Percentiles rank a stretch among this genome's conserved stretches.
These are phyloP conservation scores for Martes martes DNA, from an alignment of 2,113 vertebrate genomes.

Conservation along the genomic window DNA sequence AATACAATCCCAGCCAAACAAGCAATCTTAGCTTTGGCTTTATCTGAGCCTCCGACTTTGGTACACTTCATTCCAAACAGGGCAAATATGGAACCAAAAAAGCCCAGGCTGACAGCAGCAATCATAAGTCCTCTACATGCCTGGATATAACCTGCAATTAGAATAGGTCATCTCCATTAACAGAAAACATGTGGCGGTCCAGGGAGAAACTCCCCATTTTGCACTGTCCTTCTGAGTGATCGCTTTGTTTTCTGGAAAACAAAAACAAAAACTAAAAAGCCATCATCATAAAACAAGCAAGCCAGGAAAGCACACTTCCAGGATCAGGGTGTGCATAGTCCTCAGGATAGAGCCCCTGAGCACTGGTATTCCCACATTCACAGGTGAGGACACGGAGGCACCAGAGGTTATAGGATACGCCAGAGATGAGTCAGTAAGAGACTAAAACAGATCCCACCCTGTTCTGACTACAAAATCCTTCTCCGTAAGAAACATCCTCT, in stretches of 20 bases:
- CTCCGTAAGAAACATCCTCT: neutral
- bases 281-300: neutral
- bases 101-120: conserved; percentile 91
- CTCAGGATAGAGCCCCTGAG: neutral
- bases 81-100: conserved; percentile 91
- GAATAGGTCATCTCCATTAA: conserved; percentile 53
- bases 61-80: conserved; percentile 98
- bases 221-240: neutral
- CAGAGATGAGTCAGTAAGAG: neutral
- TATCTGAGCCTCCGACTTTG: conserved; percentile 93
- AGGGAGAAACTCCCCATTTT: neutral
- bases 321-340: neutral
- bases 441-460: neutral
- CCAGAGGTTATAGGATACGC: neutral
- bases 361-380: neutral
- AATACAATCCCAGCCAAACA: conserved; percentile 91
- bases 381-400: neutral
- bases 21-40: conserved; percentile 92
- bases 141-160: conserved; percentile 90
- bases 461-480: neutral
- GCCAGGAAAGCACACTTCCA: neutral
- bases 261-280: neutral
- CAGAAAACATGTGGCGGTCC: neutral
- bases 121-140: conserved; percentile 93
- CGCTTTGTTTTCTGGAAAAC: neutral